These are phyloP conservation scores for Crepidodera aurea DNA, from an alignment of 2,888 invertebrate species.

Conservation along the genomic window DNA sequence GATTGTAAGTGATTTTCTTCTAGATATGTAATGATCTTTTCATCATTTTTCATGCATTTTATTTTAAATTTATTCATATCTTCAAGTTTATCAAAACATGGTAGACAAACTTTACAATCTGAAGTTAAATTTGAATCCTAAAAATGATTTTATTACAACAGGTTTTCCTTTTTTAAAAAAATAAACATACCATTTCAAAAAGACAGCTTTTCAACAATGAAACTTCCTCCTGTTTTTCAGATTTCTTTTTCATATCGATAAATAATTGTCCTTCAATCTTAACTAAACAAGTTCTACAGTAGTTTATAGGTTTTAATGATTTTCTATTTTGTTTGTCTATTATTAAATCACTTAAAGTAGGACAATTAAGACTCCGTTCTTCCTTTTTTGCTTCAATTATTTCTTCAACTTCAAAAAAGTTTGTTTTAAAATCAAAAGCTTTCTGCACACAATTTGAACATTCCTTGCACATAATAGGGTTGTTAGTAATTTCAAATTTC, in stretches of 20 bases:
- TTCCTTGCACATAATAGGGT: neutral
- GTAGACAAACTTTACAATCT: neutral
- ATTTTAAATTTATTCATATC: neutral
- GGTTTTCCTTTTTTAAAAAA: no score
- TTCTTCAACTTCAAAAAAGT: constrained; percentile 1
- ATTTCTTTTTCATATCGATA: neutral
- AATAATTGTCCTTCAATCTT: neutral
- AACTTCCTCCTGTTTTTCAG: neutral
- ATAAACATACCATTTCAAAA: neutral
- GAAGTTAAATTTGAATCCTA: neutral
- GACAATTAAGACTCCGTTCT: neutral
- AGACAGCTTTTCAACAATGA: neutral
- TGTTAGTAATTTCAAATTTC: neutral
- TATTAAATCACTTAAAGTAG: neutral
- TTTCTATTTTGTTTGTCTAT: neutral
- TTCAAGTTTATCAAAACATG: neutral
- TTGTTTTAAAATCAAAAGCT: neutral
- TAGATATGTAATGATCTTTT: neutral
- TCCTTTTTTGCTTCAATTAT: neutral
- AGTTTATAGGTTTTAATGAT: neutral
- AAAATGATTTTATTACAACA: neutral
- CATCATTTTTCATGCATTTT: neutral
- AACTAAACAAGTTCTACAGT: neutral
- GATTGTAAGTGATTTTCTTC: neutral
- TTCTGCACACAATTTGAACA: neutral